A percentile compares a stretch with the other conserved stretches of the same genome.
These are phyloP conservation scores for Melanerpes formicivorus DNA, from an alignment of 2,113 vertebrate species.

Conservation along the genomic window DNA sequence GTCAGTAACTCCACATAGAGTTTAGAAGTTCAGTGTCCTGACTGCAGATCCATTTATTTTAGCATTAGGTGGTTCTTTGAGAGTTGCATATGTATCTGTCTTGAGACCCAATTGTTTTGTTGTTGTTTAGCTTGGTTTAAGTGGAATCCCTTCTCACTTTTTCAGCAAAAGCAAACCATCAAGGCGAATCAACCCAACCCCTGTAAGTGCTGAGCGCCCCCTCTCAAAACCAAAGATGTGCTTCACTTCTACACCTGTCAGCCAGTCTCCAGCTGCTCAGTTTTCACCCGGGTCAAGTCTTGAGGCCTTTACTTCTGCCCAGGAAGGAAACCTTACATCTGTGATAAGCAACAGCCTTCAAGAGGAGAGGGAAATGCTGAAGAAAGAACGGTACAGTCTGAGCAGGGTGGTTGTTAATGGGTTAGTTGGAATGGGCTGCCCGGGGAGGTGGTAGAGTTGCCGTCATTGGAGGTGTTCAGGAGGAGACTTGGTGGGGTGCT, in stretches of 20 bases:
- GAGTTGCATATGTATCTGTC: neutral
- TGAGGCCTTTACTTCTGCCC: conserved; percentile 69
- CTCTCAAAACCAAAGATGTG: conserved; percentile 94
- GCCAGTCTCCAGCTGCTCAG: conserved; percentile 73
- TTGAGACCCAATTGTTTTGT: neutral
- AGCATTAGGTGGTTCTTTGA: neutral
- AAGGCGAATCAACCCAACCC: conserved; percentile 95
- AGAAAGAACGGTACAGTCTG: conserved; percentile 87
- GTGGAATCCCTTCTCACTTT: neutral
- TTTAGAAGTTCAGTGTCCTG: neutral
- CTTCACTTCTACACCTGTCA: conserved; percentile 94
- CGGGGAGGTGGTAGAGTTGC: too few relatives aligned
- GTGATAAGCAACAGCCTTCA: conserved; percentile 79
- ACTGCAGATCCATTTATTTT: neutral
- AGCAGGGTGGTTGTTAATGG: neutral
- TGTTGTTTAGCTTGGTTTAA: neutral
- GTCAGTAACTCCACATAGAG: neutral
- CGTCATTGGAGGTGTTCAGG: too few relatives aligned
- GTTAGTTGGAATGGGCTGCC: too few relatives aligned
- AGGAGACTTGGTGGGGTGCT: too few relatives aligned
- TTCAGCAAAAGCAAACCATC: conserved; percentile 89
- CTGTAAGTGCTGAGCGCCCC: conserved; percentile 88
- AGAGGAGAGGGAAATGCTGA: conserved; percentile 94
- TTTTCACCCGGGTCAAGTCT: conserved; percentile 58
- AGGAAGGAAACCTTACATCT: conserved; percentile 57